Evolutionary conservation across 1,140 invertebrate genomes (phyloP).

Genomic region (Probaryconus sp.): DNA sequence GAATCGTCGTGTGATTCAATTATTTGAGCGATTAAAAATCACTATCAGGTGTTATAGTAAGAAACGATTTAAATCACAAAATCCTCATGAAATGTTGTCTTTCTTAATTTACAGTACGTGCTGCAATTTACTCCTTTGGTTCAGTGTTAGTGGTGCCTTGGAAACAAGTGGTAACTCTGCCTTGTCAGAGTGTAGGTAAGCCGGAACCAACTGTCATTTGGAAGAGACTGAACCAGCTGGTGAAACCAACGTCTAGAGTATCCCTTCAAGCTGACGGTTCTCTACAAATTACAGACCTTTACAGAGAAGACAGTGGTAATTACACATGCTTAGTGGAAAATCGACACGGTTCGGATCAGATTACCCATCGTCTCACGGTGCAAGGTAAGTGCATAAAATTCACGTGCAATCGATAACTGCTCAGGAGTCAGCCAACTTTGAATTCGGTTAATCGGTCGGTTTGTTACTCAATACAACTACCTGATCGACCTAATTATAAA

Average conservation of each 20-base stretch:
- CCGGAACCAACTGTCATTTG: constrained; percentile 86
- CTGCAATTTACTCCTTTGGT: constrained; percentile 89
- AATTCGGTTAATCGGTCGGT: constrained; percentile 26
- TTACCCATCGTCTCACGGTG: constrained; percentile 85
- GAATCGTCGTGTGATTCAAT: not conserved
- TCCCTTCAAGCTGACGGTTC: constrained; percentile 84
- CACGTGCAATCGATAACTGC: constrained; percentile 38
- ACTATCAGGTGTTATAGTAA: no score
- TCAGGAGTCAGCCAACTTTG: constrained; percentile 30
- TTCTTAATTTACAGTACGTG: constrained; percentile 82
- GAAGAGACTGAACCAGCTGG: constrained; percentile 84
- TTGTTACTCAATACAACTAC: constrained; percentile 19
- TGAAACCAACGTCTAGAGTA: constrained; percentile 84
- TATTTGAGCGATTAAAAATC: no score
- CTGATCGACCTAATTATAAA: constrained; percentile 30
- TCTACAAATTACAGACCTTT: constrained; percentile 85
- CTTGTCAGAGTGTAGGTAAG: constrained; percentile 88
- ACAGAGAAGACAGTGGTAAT: constrained; percentile 91
- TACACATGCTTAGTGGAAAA: constrained; percentile 93
- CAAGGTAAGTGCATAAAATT: constrained; percentile 78
- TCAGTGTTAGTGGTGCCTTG: constrained; percentile 87
- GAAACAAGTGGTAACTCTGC: constrained; percentile 89
- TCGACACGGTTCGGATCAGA: constrained; percentile 89
- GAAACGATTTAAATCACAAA: constrained; percentile 1
- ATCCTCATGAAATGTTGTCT: constrained; percentile 4